Percentiles rank a stretch among this genome's conserved stretches.
Conservation (phyloP, 2,888 invertebrate genomes). For the Drosophila falleni region DNA sequence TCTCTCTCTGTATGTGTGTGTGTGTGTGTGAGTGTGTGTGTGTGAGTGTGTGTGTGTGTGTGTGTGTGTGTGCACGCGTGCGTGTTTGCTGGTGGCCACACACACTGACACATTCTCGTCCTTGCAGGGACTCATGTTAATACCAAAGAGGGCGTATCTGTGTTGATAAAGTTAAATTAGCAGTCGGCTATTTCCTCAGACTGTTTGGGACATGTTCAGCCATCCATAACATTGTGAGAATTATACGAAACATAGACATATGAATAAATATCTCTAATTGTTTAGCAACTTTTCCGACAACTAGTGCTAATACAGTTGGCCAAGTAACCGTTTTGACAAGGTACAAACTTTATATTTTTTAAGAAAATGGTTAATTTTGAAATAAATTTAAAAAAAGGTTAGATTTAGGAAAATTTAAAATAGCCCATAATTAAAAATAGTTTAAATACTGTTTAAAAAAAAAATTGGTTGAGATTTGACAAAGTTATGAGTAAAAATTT, state of each 20-base stretch:
- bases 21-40: constrained; percentile 57
- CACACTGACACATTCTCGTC: constrained; percentile 48
- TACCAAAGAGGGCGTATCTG: constrained; percentile 62
- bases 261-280: neutral
- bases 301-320: neutral
- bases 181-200: constrained; percentile 21
- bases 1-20: constrained; percentile 30
- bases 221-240: constrained; percentile 6
- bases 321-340: neutral
- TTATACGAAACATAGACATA: neutral
- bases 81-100: constrained; percentile 71
- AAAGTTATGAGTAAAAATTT: no score
- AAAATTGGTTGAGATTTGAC: no score
- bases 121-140: constrained; percentile 37
- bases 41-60: constrained; percentile 51
- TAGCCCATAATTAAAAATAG: no score
- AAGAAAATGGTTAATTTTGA: no score
- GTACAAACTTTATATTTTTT: neutral
- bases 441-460: no score
- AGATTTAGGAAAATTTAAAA: no score
- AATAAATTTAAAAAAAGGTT: no score
- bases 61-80: constrained; percentile 56
- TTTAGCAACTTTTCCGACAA: neutral
- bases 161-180: constrained; percentile 69
- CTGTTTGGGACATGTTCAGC: constrained; percentile 16